Base-by-base conservation (phyloP, 2,113 vertebrate genomes). In the Columba janthina region DNA sequence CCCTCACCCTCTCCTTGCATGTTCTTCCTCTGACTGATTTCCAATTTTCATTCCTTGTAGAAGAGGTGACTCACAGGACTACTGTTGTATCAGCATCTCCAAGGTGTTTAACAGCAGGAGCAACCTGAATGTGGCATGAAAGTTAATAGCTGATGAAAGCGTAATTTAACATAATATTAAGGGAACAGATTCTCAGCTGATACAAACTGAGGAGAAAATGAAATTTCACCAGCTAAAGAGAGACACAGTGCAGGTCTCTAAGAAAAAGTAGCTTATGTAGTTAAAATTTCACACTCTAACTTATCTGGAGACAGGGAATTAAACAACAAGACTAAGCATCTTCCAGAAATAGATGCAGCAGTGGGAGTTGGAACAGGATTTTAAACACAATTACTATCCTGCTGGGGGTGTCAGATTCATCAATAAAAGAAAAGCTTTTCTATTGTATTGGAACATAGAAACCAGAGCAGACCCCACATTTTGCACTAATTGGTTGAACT, bases 341-440 rank as follows among this genome's bases (percentile, higher is more conserved):
- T 88, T 91, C 90, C 92, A 95, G 93, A 96, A 96, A 96, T 92
- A 96, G 94, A 91, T 54, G 61, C 79, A 86, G 48, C 88, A 88
- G 94, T 96, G 90, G 88, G 94, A 95, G 91, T 2, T 90, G 93
- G 64, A 91, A 53, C 56, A 91, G 64, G 87, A 66, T 83, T 95
- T 91, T 91, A 69, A 83, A 62, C 6, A 5, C 93, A 91, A 96
- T 95, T 96, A 77, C 89, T 85, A 42, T 79, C 85, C 89, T 92
- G 80, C 80, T 73, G 60, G 74, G 44, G 73, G 58, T 96, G 91
- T 88, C 77, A 88, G 87, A 46, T 62, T 61, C 89, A 70, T 83
- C 94, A 89, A 42, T 46, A 88, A 36, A 67, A 70, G 66, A 66
- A 91, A 46, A 76, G 58, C 74, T 89, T 70, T 71, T 29, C 62